Evolutionary conservation across 1,140 invertebrate species (phyloP).

Genomic region (Caenorhabditis brenneri): DNA sequence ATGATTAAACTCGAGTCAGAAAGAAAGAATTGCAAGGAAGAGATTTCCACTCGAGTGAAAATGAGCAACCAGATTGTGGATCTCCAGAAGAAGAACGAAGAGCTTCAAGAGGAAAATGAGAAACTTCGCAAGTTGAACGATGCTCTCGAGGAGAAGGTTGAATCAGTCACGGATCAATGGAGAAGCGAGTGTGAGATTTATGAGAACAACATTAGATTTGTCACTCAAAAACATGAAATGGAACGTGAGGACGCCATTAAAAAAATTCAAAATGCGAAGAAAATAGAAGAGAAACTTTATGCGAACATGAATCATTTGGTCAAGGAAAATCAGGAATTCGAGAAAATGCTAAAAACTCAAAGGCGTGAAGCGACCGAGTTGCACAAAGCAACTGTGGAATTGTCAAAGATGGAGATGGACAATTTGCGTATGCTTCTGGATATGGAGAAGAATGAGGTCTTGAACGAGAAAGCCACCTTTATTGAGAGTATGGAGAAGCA

Average conservation of each 20-base stretch:
- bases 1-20: background rate
- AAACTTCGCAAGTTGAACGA: too few species aligned
- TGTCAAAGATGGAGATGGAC: background rate
- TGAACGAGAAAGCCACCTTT: background rate
- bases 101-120: too few species aligned
- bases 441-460: background rate
- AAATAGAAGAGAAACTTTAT: background rate
- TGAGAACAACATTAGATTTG: background rate
- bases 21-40: background rate
- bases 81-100: background rate
- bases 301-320: too few species aligned
- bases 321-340: too few species aligned
- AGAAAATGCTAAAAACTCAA: background rate
- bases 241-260: background rate
- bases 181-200: background rate
- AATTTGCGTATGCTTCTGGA: background rate
- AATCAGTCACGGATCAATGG: too few species aligned
- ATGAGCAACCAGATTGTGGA: background rate
- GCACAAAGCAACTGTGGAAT: background rate
- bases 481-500: background rate
- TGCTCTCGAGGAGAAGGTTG: background rate
- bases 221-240: background rate
- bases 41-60: background rate
- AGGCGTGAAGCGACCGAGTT: background rate
- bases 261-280: background rate